Conservation (phyloP, 2,797 vertebrate species). For the Hyperoplus immaculatus region DNA sequence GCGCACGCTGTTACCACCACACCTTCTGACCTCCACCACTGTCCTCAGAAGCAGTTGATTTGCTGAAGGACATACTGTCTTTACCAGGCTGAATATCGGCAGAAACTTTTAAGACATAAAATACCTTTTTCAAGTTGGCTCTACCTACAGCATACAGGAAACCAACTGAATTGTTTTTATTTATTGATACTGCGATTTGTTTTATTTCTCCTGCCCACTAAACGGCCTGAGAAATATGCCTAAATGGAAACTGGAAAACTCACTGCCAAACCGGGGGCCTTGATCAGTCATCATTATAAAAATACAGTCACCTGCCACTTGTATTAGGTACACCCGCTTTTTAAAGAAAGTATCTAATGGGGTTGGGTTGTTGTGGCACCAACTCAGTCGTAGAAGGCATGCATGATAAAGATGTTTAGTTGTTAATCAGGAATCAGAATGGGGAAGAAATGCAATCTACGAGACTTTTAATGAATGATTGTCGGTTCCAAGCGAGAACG, state of each 20-base stretch:
- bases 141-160: no score
- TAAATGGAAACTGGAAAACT: not conserved
- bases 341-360: not conserved
- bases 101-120: not conserved
- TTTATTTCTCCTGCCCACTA: not conserved
- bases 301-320: not conserved
- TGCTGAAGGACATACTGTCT: not conserved
- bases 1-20: not conserved
- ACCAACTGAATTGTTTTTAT: no score
- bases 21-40: not conserved
- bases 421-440: no score
- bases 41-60: constrained; percentile 4
- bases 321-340: not conserved
- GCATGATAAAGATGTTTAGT: no score
- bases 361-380: not conserved
- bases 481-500: no score
- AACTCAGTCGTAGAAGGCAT: not conserved
- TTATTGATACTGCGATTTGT: no score
- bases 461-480: no score
- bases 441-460: no score
- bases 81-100: not conserved
- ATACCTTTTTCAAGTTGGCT: not conserved
- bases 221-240: not conserved
- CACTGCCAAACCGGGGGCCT: not conserved
- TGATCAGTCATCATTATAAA: not conserved